phyloP scores from a whole-genome alignment of 2,888 invertebrate genomes.

The Watsonalla binaria region DNA sequence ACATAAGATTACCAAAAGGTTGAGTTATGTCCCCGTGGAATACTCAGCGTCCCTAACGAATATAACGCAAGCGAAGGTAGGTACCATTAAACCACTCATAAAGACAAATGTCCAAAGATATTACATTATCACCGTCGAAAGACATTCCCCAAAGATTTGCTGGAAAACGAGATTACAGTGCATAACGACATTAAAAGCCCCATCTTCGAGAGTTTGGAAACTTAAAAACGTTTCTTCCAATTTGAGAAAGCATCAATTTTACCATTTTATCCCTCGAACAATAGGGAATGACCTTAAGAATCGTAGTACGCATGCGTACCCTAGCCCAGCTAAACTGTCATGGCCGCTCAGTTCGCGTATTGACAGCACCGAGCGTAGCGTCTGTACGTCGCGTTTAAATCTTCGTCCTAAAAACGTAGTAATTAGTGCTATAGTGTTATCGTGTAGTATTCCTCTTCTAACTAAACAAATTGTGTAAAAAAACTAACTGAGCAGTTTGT shows the following conservation, averaged over 20 bases:
- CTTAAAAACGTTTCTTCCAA: conserved; percentile 45
- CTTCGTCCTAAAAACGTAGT: conserved; percentile 16
- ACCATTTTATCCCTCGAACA: conserved; percentile 39
- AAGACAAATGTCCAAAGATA: not conserved
- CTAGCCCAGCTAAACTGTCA: conserved; percentile 63
- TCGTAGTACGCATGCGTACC: conserved; percentile 54
- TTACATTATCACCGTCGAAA: not conserved
- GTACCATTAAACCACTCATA: not conserved
- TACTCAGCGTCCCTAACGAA: too few relatives aligned
- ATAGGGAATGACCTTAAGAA: conserved; percentile 61
- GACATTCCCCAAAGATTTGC: not conserved
- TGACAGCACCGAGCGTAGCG: conserved; percentile 56
- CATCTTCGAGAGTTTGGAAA: conserved; percentile 31
- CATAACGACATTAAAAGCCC: conserved; percentile 11
- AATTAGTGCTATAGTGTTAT: conserved; percentile 29
- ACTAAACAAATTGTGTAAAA: conserved; percentile 10
- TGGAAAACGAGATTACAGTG: conserved; percentile 12
- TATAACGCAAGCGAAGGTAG: not conserved
- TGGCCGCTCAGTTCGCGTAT: conserved; percentile 72
- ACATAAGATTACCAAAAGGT: too few relatives aligned
- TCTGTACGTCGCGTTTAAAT: conserved; percentile 17
- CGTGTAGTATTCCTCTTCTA: conserved; percentile 1
- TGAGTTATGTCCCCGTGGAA: too few relatives aligned
- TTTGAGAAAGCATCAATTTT: conserved; percentile 33
- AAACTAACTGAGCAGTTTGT: conserved; percentile 17